Evolutionary conservation across 2,888 invertebrate genomes (phyloP), one percentile per base, ranked within the genome.

Genomic region (Cremastinae sp.): DNA sequence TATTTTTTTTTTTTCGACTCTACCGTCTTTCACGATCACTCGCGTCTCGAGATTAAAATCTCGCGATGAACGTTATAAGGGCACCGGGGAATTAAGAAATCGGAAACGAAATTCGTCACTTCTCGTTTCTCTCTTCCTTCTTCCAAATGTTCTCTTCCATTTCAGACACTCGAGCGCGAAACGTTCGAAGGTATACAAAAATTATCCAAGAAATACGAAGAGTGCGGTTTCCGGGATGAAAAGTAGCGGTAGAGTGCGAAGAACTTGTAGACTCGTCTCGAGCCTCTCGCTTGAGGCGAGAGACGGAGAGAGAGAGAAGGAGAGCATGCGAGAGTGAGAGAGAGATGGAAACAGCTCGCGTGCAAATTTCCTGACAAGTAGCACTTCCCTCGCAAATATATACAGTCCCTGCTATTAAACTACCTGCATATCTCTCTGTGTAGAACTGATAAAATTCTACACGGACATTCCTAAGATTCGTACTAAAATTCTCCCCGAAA

Each of bases 361-460:
- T 71, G 75, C 72, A 65, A 78, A 78, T 72, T 75, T 55, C 16
- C 69, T 51, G 62, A 47, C 62, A 47, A 62, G 45, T 53, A 22
- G 2, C 45, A 55, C 56, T 68, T 56, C 55, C 51, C 53, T 61
- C 58, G 61, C 49, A 45, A 8, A 43, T 55, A 58, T 43, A 58
- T 37, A 18, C 9, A 56, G 37, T 39, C 14, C 9, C 22, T 58
- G 41, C 58, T 10, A 43, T 58, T 22, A 43, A 58, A 22, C 58
- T 59, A n/a, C 16, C 59, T 59, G 22, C 9, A 43, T 58, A 58
- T 59, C 41, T 20, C 59, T 2, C 16, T 5, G 7, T 5, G 28
- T 5, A 16, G 59, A 20, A 20, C 18, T 18, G 16, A 10, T 18
- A 47, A 18, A 45, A 49, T 62, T 59, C 43, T 43, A 9, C 41